These are phyloP conservation scores for Typhlomys cinereus DNA, from an alignment of 2,113 vertebrate genomes.

Conservation along the genomic window DNA sequence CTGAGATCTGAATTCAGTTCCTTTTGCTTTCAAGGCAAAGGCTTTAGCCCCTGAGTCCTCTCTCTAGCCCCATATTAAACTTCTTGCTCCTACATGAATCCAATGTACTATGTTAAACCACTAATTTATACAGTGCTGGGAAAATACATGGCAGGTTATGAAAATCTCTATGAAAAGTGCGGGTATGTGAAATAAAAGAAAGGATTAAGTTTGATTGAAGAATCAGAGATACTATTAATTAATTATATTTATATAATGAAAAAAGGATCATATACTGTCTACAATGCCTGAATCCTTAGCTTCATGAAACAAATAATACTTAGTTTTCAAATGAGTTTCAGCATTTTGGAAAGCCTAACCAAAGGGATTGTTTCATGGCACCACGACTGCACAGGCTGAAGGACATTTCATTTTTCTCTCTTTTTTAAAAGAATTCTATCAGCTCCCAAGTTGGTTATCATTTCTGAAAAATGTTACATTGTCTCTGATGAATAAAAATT, in stretches of 20 bases:
- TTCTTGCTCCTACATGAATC: too few species aligned
- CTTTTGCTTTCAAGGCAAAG: too few species aligned
- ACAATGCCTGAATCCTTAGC: not conserved
- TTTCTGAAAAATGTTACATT: not conserved
- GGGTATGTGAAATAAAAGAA: not conserved
- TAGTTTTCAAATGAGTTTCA: not conserved
- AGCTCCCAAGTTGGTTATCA: not conserved
- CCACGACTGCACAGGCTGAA: not conserved
- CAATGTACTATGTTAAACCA: not conserved
- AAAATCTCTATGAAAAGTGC: not conserved
- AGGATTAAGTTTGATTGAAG: not conserved
- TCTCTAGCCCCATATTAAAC: too few species aligned
- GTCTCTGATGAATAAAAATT: constrained; percentile 33
- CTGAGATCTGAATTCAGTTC: too few species aligned
- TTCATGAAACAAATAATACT: not conserved
- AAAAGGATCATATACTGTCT: not conserved
- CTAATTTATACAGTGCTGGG: not conserved
- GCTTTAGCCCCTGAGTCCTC: too few species aligned
- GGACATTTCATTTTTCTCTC: not conserved
- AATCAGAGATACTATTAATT: not conserved
- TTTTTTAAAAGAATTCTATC: constrained; percentile 9
- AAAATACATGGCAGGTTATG: not conserved
- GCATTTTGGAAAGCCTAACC: not conserved
- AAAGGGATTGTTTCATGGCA: not conserved
- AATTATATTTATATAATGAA: not conserved